Percentiles rank a stretch among this genome's conserved stretches.
These are phyloP conservation scores for Idaea dimidiata DNA, from an alignment of 2,888 invertebrate species.

Conservation along the genomic window DNA sequence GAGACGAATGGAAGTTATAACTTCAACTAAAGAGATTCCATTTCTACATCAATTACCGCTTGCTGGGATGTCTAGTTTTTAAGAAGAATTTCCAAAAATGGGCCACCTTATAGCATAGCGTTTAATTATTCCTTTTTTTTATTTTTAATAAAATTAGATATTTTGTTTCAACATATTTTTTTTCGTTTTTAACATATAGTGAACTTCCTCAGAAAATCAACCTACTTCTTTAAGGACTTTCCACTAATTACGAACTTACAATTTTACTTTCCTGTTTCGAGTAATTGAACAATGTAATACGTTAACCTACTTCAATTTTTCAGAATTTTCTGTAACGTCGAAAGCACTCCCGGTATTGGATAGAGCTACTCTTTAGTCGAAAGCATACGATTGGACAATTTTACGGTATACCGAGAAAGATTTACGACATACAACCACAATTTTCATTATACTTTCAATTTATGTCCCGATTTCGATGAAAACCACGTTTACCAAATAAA, in stretches of 20 bases:
- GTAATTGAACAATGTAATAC: not conserved
- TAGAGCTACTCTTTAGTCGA: slow-evolving; percentile 24
- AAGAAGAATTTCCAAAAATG: not conserved
- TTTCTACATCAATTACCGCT: slow-evolving; percentile 37
- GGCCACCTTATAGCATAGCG: not conserved
- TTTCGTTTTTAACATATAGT: too few relatives aligned
- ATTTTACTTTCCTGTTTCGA: slow-evolving; percentile 10
- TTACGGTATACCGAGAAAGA: slow-evolving; percentile 44
- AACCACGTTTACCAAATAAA: slow-evolving; percentile 21
- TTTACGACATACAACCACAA: slow-evolving; percentile 57
- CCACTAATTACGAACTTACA: not conserved
- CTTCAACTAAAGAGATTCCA: slow-evolving; percentile 35
- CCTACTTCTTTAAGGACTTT: too few relatives aligned
- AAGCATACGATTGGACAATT: slow-evolving; percentile 55
- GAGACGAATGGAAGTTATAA: slow-evolving; percentile 43
- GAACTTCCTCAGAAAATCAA: too few relatives aligned
- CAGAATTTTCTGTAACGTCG: slow-evolving; percentile 17
- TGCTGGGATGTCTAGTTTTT: not conserved
- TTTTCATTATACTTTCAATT: slow-evolving; percentile 66
- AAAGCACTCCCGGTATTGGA: slow-evolving; percentile 31
- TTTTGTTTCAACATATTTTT: too few relatives aligned
- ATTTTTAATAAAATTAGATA: too few relatives aligned
- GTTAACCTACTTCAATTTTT: not conserved
- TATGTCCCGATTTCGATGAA: slow-evolving; percentile 43
- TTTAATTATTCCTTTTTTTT: too few relatives aligned